A percentile compares a stretch with the other conserved stretches of the same genome.
Conservation (phyloP, 1,140 invertebrate species). For the Habropoda laboriosa region DNA sequence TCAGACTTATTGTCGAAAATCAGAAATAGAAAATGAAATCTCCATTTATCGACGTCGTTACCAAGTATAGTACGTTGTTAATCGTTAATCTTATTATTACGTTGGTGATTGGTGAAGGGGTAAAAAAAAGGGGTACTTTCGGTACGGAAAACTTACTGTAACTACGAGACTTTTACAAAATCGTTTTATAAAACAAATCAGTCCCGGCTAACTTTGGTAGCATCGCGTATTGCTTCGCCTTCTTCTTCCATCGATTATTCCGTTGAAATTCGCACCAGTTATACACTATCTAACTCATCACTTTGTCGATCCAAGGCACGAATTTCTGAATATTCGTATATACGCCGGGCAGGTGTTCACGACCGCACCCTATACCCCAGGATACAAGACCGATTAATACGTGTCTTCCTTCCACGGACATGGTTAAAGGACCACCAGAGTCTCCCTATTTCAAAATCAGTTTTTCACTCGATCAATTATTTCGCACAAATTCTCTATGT, state of each 20-base stretch:
- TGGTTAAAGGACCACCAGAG: slow-evolving; percentile 91
- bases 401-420: slow-evolving; percentile 90
- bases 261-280: background rate
- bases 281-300: slow-evolving; percentile 83
- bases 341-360: slow-evolving; percentile 94
- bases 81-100: background rate
- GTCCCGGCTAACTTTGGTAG: slow-evolving; percentile 17
- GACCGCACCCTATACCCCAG: slow-evolving; percentile 95
- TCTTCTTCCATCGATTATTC: background rate
- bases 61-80: background rate
- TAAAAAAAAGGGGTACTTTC: too few species aligned
- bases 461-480: background rate
- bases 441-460: slow-evolving; percentile 84
- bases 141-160: background rate
- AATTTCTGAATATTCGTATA: slow-evolving; percentile 96
- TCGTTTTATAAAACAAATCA: slow-evolving; percentile 1
- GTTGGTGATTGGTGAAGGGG: background rate
- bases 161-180: too few species aligned
- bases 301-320: slow-evolving; percentile 94
- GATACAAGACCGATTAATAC: slow-evolving; percentile 94
- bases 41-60: background rate
- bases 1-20: too few species aligned
- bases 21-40: background rate
- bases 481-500: too few species aligned
- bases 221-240: background rate